A percentile compares a stretch with the other conserved stretches of the same genome.
Evolutionary conservation across 2,113 vertebrate species (phyloP).

Genomic region (Hemibagrus wyckioides): DNA sequence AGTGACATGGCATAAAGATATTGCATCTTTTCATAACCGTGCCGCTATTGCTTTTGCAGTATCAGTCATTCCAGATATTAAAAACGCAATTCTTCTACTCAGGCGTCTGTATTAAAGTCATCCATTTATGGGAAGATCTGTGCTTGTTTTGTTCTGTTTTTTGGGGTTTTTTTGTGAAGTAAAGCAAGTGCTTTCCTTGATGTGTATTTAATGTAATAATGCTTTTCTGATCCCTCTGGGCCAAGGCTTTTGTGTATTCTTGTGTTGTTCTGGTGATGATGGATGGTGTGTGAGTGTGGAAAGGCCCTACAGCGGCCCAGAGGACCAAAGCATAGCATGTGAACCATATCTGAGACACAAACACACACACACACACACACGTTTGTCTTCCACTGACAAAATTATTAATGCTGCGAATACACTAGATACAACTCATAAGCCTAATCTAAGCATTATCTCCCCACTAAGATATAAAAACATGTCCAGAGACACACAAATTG

Average conservation of each 20-base stretch:
- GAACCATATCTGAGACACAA: conserved; percentile 36
- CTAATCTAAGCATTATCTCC: background rate
- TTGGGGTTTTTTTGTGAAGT: background rate
- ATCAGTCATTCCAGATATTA: conserved; percentile 21
- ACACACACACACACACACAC: conserved; percentile 33
- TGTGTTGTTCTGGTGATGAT: conserved; percentile 45
- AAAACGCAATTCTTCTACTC: conserved; percentile 12
- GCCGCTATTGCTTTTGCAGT: background rate
- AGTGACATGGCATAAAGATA: conserved; percentile 10
- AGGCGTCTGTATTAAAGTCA: conserved; percentile 29
- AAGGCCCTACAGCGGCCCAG: conserved; percentile 38
- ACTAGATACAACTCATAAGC: background rate
- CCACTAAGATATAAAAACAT: background rate
- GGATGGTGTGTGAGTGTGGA: conserved; percentile 42
- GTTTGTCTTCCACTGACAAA: conserved; percentile 21
- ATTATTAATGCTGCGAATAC: background rate
- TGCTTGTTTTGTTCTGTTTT: background rate
- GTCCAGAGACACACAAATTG: background rate
- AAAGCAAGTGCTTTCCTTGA: conserved; percentile 19
- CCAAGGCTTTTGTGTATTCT: conserved; percentile 26
- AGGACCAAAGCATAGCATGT: conserved; percentile 8
- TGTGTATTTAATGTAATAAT: conserved; percentile 27
- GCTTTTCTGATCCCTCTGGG: conserved; percentile 20
- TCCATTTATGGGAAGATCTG: background rate
- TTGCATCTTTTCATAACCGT: conserved; percentile 21